Base-by-base conservation (phyloP, 2,888 invertebrate species). In the Meta bourneti region DNA sequence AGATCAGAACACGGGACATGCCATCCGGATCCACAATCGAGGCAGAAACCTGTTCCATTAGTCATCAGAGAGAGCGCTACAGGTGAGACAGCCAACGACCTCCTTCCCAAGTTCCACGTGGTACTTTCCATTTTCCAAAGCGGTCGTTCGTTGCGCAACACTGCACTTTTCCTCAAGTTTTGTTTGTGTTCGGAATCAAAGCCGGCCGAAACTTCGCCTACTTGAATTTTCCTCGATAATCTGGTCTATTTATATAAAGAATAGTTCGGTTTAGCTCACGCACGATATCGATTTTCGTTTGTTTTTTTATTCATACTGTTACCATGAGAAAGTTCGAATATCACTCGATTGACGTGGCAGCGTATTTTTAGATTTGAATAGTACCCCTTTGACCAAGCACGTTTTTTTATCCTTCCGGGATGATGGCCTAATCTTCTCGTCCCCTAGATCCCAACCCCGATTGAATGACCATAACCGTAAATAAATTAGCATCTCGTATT, bases 11-110 rank as follows among this genome's bases (percentile, higher is more conserved):
- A 82, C 89, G 75, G 71, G 89, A 77, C 77, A 70, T 70, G 70
- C 89, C 82, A 88, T 88, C 74, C 61, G 74, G 71, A 48, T 87
- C 11, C 79, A 54, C 54, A 11, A 70, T 87, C 48, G 54, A 52
- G 13, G 79, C 20, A 19, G 34, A 91, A 91, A 91, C 90, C 86
- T 71, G 90, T 91, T 86, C 81, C 16, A 34, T 91, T 75, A 90
- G 90, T 90, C 90, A 90, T 71, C 78, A 7, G 19, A 6, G 13
- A 20, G 34, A 52, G 72, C n/a, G 52, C 16, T 72, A 51, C 90
- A 86, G 90, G 90, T 91, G 85, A 86, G 81, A 77, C 84, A 84
- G 84, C 54, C 71, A 90, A 72, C 82, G 90, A 90, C 90, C 85
- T 79, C 4, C 34, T 34, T 34, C 34, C 34, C 34, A 34, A 4